Base-by-base conservation (phyloP, 2,888 invertebrate species). In the Tinea trinotella region DNA sequence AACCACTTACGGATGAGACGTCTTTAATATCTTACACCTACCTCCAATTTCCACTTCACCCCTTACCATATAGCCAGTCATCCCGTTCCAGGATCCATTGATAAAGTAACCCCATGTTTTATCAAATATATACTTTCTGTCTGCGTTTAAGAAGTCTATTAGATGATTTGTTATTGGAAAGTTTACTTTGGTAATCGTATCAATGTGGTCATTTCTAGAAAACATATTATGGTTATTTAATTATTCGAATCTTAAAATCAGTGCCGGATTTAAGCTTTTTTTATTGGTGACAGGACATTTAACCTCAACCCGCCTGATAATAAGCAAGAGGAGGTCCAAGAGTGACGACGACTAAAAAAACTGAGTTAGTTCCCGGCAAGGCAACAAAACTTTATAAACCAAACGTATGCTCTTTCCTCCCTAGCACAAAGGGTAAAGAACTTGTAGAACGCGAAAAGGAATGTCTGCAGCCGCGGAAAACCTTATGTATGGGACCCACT, bases 121-220 rank as follows among this genome's bases (percentile, higher is more conserved):
- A 24, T 84, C 81, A 58, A 87, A 82, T 1, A 85, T 64, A 66
- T 84, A 88, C 55, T 76, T 78, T 61, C 88, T 76, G n/a, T 70
- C 80, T 4, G 88, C 89, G 59, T 90, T 90, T 19, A 90, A 66
- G 58, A 88, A 87, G 63, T 89, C 88, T 0, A 87, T 62, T 40
- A 90, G 64, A 63, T 89, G 87, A 62, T 88, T 83, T 1, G 89
- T 88, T 9, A 90, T 76, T 1, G 88, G 81, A 62, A 88, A 90
- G 68, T 89, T 89, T 0, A 89, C 90, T 71, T 91, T 91, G 1
- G 90, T 88, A 50, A 90, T 88, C 9, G 90, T 89, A 64, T 91
- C 91, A 54, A 80, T 73, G 59, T 87, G 77, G 56, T 82, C 84
- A 56, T 84, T 71, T 46, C 87, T 86, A 62, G 13, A 17, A 56